Conservation (phyloP, 2,797 vertebrate genomes). For the Galago senegalensis region DNA sequence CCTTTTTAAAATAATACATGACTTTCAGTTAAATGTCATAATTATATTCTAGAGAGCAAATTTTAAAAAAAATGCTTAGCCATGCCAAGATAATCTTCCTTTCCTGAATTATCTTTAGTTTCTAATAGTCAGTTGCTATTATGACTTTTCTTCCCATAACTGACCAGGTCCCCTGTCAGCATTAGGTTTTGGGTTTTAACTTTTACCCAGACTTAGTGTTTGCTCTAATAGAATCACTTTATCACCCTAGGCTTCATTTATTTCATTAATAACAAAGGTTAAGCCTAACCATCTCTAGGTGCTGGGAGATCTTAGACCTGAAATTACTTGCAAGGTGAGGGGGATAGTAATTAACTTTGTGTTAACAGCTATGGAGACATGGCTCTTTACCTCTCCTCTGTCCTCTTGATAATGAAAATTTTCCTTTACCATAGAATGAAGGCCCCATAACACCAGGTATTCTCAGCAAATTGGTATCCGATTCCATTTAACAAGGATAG, state of each 20-base stretch:
- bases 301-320: background rate
- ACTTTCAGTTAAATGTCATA: background rate
- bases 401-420: conserved; percentile 4
- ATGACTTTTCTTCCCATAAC: background rate
- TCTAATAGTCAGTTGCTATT: background rate
- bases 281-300: background rate
- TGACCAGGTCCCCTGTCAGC: background rate
- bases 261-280: conserved; percentile 21
- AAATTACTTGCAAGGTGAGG: background rate
- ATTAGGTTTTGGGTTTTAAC: background rate
- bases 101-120: background rate
- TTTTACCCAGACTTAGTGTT: background rate
- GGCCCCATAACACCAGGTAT: background rate
- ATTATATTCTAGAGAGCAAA: background rate
- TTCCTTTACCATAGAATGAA: background rate
- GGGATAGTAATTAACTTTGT: conserved; percentile 16
- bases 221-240: background rate
- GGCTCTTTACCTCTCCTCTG: background rate
- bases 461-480: background rate
- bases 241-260: background rate
- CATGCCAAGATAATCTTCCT: background rate
- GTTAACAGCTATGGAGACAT: conserved; percentile 33
- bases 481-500: conserved; percentile 1
- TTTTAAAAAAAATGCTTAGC: background rate
- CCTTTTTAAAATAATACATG: background rate